These are phyloP conservation scores for Polyergus mexicanus DNA, from an alignment of 1,140 invertebrate species.

Conservation along the genomic window DNA sequence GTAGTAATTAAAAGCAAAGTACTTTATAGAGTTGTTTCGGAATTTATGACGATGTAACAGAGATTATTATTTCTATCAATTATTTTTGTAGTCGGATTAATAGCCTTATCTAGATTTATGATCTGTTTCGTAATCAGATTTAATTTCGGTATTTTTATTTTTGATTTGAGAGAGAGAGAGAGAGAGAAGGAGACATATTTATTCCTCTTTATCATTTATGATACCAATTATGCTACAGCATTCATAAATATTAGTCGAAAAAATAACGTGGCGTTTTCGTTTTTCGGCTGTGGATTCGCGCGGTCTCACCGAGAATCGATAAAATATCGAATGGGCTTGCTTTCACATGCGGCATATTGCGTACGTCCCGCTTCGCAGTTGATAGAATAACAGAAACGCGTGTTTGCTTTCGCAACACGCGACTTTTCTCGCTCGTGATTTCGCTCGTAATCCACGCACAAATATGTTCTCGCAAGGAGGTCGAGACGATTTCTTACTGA, in stretches of 20 bases:
- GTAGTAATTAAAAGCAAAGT: constrained; percentile 39
- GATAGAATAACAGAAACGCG: constrained; percentile 76
- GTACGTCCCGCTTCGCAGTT: constrained; percentile 64
- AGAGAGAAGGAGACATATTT: background rate
- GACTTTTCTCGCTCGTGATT: constrained; percentile 68
- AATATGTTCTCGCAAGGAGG: constrained; percentile 58
- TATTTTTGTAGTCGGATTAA: constrained; percentile 33
- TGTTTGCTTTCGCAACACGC: constrained; percentile 74
- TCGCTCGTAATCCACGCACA: constrained; percentile 71
- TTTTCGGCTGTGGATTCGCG: constrained; percentile 47
- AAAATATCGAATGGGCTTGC: constrained; percentile 69
- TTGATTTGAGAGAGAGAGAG: no score
- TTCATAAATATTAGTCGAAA: constrained; percentile 49
- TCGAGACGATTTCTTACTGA: constrained; percentile 65
- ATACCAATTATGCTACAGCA: background rate
- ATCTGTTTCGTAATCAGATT: background rate
- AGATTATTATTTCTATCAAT: constrained; percentile 4
- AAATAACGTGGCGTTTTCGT: constrained; percentile 33
- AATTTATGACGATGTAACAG: constrained; percentile 27
- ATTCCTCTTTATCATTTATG: constrained; percentile 1
- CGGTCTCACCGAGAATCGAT: constrained; percentile 58
- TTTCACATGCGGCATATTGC: constrained; percentile 65
- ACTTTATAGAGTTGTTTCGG: constrained; percentile 35
- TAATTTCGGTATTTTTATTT: background rate
- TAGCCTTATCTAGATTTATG: constrained; percentile 27